Conservation (phyloP, 2,888 invertebrate species). For the Itoplectis maculator region DNA sequence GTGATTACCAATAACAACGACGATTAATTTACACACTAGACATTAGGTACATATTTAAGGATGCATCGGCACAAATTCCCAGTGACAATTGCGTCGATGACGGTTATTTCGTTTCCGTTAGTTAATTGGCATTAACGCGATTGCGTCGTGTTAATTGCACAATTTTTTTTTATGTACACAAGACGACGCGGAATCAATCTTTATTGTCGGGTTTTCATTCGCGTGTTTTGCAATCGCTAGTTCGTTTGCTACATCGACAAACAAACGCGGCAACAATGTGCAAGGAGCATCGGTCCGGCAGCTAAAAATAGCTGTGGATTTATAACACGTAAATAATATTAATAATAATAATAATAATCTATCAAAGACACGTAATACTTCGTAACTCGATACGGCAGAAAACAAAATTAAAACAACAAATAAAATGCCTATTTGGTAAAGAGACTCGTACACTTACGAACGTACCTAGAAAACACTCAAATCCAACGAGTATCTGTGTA, state of each 20-base stretch:
- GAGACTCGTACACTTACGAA: conserved; percentile 42
- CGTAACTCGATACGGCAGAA: background rate
- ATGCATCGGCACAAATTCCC: conserved; percentile 24
- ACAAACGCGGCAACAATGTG: conserved; percentile 5
- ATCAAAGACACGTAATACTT: conserved; percentile 33
- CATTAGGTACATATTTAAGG: conserved; percentile 42
- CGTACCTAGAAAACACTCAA: conserved; percentile 28
- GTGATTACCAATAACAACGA: conserved; percentile 54
- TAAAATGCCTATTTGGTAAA: conserved; percentile 20
- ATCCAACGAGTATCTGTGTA: conserved; percentile 18
- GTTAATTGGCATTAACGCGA: background rate
- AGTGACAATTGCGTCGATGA: conserved; percentile 36
- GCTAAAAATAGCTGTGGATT: conserved; percentile 6
- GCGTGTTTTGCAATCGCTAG: conserved; percentile 10
- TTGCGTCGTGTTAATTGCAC: background rate
- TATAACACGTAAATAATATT: conserved; percentile 1
- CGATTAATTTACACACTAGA: conserved; percentile 34
- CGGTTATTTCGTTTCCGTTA: conserved; percentile 15
- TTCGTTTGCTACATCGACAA: conserved; percentile 2
- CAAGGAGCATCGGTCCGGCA: conserved; percentile 11
- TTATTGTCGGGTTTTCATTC: conserved; percentile 61
- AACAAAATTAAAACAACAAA: conserved; percentile 7
- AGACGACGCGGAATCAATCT: conserved; percentile 48
- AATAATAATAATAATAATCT: conserved; percentile 2
- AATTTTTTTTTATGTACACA: conserved; percentile 42